Conservation (phyloP, 2,113 vertebrate species). For the Pachyramphus minor region DNA sequence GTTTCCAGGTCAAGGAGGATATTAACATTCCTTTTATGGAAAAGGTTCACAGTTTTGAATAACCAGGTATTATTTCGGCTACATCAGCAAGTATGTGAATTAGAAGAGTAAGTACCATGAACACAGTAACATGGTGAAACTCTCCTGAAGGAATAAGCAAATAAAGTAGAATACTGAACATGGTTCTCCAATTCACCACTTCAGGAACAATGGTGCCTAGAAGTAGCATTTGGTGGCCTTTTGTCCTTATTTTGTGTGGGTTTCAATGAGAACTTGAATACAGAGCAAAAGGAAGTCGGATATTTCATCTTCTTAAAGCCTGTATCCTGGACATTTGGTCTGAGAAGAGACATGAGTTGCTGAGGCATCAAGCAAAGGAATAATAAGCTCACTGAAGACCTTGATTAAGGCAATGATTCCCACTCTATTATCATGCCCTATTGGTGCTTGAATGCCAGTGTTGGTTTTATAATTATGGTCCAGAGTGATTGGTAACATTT, state of each 20-base stretch:
- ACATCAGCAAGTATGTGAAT: neutral
- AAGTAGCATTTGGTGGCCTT: neutral
- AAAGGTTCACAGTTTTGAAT: neutral
- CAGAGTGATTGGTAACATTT: conserved; percentile 9
- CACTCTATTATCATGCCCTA: neutral
- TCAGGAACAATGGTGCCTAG: neutral
- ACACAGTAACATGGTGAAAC: neutral
- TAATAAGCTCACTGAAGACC: neutral
- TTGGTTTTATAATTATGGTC: neutral
- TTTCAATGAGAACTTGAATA: neutral
- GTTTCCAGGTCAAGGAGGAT: neutral
- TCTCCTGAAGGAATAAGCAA: neutral
- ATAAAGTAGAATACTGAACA: neutral
- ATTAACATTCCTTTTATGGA: neutral
- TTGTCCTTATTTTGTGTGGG: neutral
- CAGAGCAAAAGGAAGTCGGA: neutral
- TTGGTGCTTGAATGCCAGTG: neutral
- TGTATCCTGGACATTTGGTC: neutral
- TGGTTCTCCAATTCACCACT: neutral
- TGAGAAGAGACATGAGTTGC: neutral
- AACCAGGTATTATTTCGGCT: neutral
- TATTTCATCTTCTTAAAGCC: neutral
- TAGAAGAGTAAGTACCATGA: neutral
- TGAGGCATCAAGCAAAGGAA: neutral
- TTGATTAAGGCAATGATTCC: neutral